Evolutionary conservation across 2,888 invertebrate species (phyloP).

Genomic region (Mythimna ferrago): DNA sequence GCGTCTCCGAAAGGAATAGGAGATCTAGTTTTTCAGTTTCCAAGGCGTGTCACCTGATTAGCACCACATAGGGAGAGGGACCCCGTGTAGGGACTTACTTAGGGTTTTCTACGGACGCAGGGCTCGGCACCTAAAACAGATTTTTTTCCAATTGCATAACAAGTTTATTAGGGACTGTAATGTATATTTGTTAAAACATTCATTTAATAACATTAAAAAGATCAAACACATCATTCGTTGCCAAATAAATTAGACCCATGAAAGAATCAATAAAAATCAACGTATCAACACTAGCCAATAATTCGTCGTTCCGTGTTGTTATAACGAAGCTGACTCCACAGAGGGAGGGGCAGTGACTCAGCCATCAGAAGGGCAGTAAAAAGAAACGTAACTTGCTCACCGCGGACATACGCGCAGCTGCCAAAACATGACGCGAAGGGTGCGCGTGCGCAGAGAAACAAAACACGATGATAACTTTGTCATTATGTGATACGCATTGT

Average conservation of each 20-base stretch:
- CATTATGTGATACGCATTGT: slow-evolving; percentile 7
- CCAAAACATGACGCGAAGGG: slow-evolving; percentile 66
- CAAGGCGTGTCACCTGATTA: too few species aligned
- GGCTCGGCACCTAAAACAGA: too few species aligned
- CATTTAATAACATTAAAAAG: too few species aligned
- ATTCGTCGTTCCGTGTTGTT: slow-evolving; percentile 43
- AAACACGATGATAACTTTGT: slow-evolving; percentile 23
- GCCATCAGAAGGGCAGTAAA: slow-evolving; percentile 40
- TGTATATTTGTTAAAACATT: too few species aligned
- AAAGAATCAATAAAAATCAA: slow-evolving; percentile 44
- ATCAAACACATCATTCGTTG: too few species aligned
- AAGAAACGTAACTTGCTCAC: slow-evolving; percentile 63
- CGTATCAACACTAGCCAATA: slow-evolving; percentile 40
- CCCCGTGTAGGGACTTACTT: too few species aligned
- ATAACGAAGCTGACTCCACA: slow-evolving; percentile 54
- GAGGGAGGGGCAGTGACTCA: slow-evolving; percentile 45
- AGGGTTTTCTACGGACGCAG: too few species aligned
- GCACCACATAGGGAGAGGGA: too few species aligned
- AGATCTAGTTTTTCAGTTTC: too few species aligned
- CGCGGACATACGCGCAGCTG: slow-evolving; percentile 69
- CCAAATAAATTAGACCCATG: slow-evolving; percentile 9
- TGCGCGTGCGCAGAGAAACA: slow-evolving; percentile 50
- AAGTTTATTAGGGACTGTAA: too few species aligned
- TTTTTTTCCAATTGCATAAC: too few species aligned
- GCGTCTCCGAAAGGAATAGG: too few species aligned